Evolutionary conservation across 2,888 invertebrate genomes (phyloP), one percentile per base, ranked within the genome.

Genomic region (Brassicogethes aeneus): DNA sequence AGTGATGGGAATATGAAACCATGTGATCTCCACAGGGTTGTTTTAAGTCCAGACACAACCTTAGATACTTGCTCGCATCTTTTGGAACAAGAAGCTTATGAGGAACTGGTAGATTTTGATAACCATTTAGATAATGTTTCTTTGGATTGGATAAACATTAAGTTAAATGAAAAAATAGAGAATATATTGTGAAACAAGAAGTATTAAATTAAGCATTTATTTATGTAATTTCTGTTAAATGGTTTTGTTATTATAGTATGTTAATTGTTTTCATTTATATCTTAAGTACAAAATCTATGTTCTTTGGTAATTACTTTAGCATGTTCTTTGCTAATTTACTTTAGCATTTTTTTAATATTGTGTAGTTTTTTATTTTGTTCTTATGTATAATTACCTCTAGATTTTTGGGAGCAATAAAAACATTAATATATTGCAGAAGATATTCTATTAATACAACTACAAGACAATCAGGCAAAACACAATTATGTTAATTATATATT

Each of bases 91-190:
- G 82, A 35, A 3, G 77, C 81, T 1, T 84, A 85, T 64, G 79
- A 81, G 43, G 79, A 83, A 53, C 70, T 99, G n/a, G 72, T 87
- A 8, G 97, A 99, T 69, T 97, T 96, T 64, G 97, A 99, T 71
- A 95, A 94, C 70, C 95, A 96, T 69, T 73, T 97, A 47, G 96
- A 97, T 67, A 85, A 96, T 65, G 77, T 91, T 29, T 74, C 80
- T 14, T 74, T 82, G 46, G 94, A 96, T 66, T 97, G 95, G 92
- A 82, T 80, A 54, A 97, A 97, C 69, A 62, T 69, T 3, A 71
- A 75, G 41, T 70, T 85, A 34, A 82, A 82, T 62, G 67, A 76
- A 50, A 68, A 72, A 50, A 76, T 82, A 55, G 73, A 74, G 31
- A 56, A 65, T 39, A 52, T 60, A 15, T 52, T 59, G 43, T 55